A percentile compares a stretch with the other conserved stretches of the same genome.
phyloP scores from a whole-genome alignment of 2,113 vertebrate genomes.

The Ifrita kowaldi region DNA sequence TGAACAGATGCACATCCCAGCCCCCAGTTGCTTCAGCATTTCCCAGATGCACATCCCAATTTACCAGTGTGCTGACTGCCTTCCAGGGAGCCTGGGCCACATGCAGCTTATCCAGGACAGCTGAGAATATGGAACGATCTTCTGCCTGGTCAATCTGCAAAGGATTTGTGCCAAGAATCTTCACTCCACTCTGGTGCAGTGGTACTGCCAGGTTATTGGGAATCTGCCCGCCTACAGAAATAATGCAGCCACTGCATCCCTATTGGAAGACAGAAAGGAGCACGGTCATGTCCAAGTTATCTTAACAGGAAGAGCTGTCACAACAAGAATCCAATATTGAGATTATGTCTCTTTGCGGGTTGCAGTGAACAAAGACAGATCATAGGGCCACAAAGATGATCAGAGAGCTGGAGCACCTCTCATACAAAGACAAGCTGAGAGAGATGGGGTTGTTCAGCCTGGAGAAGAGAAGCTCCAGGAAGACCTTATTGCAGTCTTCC shows the following conservation, averaged over 20 bases:
- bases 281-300: neutral
- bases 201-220: slow-evolving; percentile 92
- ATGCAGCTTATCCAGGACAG: slow-evolving; percentile 84
- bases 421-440: neutral
- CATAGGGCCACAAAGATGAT: neutral
- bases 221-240: slow-evolving; percentile 94
- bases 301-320: neutral
- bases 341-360: neutral
- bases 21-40: neutral
- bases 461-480: neutral
- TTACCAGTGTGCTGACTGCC: slow-evolving; percentile 87
- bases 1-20: neutral
- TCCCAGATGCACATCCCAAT: neutral
- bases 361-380: neutral
- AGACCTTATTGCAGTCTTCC: neutral
- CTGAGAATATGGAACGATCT: slow-evolving; percentile 88
- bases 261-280: slow-evolving; percentile 41
- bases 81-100: slow-evolving; percentile 92
- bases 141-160: slow-evolving; percentile 87
- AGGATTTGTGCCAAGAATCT: slow-evolving; percentile 88
- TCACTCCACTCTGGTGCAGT: slow-evolving; percentile 82
- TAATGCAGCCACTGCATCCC: slow-evolving; percentile 87
- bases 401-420: neutral
- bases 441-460: neutral
- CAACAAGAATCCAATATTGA: neutral